Evolutionary conservation across 2,888 invertebrate species (phyloP), one percentile per base, ranked within the genome.

Genomic region (Leptopilina myrica): DNA sequence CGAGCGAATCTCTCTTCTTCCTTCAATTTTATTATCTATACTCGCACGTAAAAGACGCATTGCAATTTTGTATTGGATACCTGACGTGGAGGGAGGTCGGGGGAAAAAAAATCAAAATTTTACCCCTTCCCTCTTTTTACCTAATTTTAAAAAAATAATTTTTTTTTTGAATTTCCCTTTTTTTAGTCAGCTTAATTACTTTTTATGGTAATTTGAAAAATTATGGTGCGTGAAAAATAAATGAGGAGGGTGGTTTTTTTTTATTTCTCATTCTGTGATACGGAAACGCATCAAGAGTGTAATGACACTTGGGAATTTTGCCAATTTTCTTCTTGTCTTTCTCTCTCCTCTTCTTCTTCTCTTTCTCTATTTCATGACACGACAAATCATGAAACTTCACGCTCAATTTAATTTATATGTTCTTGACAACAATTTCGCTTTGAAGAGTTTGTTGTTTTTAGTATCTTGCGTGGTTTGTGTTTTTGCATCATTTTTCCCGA

Each of bases 271-370:
- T 43, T 62, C 62, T 62, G 8, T 20, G 15, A 15, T 62, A 33
- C 53, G 33, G 73, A 73, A 73, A 56, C 4, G n/a, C 53, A 33
- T 53, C 33, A 12, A 26, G 56, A 56, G 73, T 73, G 73, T 73
- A 73, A 73, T 73, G 73, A 73, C 73, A 73, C 73, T 73, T 73
- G 73, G 73, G 73, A 73, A 26, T 56, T 53, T n/a, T 73, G 73
- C 73, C 73, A 73, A 73, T 73, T 73, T 56, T 73, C 33, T 40
- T 14, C 14, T 9, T 46, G 8, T 46, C 46, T 46, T 33, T 14
- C 14, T 9, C 14, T 73, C 53, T 20, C 20, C 53, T 20, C 20
- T 20, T 20, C 20, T 26, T 53, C n/a, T 33, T 14, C n/a, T 11
- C 14, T 49, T 4, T 49, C 11, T 49, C 12, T 49, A 9, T 49